These are phyloP conservation scores for Holotrichia oblita DNA, from an alignment of 1,140 invertebrate species.

Conservation along the genomic window DNA sequence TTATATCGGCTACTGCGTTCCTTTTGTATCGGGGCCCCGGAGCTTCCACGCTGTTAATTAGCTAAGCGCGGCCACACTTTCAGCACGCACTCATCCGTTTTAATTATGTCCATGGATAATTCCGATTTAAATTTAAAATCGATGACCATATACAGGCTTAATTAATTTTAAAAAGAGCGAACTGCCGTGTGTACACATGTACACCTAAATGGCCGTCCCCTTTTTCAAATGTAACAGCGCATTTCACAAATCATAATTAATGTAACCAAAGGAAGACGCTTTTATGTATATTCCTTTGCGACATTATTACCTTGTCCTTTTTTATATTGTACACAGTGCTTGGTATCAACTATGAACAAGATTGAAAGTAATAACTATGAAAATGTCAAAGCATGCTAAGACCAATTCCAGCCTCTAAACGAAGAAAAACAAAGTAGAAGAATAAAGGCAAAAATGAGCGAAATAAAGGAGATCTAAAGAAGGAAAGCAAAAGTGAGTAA, in stretches of 20 bases:
- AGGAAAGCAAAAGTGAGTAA: too few species aligned
- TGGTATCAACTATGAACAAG: too few species aligned
- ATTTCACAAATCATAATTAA: conserved; percentile 37
- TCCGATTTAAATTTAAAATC: conserved; percentile 37
- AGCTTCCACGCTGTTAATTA: conserved; percentile 4
- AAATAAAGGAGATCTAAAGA: too few species aligned
- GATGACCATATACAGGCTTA: conserved; percentile 25
- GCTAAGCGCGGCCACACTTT: conserved; percentile 27
- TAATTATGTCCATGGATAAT: conserved; percentile 33
- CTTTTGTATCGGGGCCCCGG: neutral
- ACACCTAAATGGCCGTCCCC: neutral
- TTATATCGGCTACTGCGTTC: neutral
- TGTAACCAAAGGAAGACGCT: neutral
- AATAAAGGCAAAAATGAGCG: too few species aligned
- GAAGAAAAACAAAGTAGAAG: too few species aligned
- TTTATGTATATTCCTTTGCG: neutral
- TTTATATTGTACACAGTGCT: neutral
- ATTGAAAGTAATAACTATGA: too few species aligned
- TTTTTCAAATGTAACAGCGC: conserved; percentile 2
- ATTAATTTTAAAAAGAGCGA: conserved; percentile 25
- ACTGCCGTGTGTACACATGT: neutral
- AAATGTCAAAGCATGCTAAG: too few species aligned
- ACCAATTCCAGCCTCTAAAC: too few species aligned
- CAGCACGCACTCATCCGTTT: conserved; percentile 34
- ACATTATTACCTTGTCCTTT: neutral